These are phyloP conservation scores for Nasonia oneida DNA, from an alignment of 2,888 invertebrate genomes.

Conservation along the genomic window DNA sequence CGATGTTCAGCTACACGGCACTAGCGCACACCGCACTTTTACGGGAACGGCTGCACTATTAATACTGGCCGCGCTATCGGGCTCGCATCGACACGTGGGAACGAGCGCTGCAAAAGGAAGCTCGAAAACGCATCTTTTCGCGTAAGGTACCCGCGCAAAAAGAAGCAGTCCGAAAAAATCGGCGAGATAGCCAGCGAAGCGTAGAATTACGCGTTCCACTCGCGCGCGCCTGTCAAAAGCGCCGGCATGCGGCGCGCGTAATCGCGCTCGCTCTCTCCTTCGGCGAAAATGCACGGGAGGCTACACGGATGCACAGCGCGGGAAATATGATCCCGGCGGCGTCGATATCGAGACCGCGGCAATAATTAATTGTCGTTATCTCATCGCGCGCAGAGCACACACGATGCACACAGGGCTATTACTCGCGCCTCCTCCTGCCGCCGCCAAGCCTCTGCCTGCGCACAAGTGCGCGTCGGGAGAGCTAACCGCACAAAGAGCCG, in stretches of 20 bases:
- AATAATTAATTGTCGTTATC: constrained; percentile 75
- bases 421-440: constrained; percentile 44
- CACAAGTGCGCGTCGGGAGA: background rate
- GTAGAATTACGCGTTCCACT: constrained; percentile 54
- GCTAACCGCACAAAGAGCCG: constrained; percentile 53
- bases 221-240: constrained; percentile 44
- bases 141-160: background rate
- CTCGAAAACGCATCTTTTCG: constrained; percentile 37
- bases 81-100: constrained; percentile 33
- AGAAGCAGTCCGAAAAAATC: constrained; percentile 12
- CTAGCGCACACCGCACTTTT: background rate
- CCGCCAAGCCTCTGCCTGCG: background rate
- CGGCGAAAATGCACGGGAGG: constrained; percentile 17
- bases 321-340: constrained; percentile 41
- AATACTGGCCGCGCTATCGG: constrained; percentile 7
- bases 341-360: constrained; percentile 69
- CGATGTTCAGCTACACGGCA: background rate
- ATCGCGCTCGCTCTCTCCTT: constrained; percentile 34
- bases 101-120: constrained; percentile 9
- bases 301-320: background rate
- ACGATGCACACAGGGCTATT: constrained; percentile 44
- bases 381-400: constrained; percentile 52
- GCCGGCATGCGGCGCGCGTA: constrained; percentile 25
- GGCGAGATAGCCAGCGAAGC: constrained; percentile 42
- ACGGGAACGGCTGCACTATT: constrained; percentile 27